Evolutionary conservation across 2,797 vertebrate genomes (phyloP).

Genomic region (Megalops cyprinoides): DNA sequence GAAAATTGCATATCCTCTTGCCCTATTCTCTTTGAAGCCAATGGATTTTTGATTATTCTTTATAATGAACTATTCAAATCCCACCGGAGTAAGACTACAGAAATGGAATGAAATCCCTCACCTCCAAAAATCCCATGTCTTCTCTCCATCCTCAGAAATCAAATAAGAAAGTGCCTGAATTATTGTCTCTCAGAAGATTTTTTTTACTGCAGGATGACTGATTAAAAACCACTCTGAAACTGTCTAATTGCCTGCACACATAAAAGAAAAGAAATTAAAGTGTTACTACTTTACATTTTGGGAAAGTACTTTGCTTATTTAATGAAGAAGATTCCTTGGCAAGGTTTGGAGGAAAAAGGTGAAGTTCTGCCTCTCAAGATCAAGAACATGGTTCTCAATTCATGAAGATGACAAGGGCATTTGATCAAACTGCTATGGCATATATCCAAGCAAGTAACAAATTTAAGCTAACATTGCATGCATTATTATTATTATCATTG

Average conservation of each 20-base stretch:
- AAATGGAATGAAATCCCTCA: constrained; percentile 19
- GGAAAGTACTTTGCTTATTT: background rate
- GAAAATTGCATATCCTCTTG: constrained; percentile 26
- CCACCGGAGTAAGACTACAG: constrained; percentile 12
- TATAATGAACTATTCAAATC: constrained; percentile 23
- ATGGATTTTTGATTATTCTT: constrained; percentile 14
- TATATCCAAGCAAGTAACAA: too few species aligned
- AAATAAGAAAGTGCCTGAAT: constrained; percentile 25
- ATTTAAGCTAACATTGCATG: too few species aligned
- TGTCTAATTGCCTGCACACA: background rate
- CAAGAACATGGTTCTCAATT: too few species aligned
- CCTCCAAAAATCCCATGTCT: background rate
- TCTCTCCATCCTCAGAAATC: background rate
- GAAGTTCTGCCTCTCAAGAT: too few species aligned
- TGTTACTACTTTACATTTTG: background rate
- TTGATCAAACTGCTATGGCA: too few species aligned
- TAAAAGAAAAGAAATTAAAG: background rate
- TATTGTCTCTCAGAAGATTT: constrained; percentile 13
- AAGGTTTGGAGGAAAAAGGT: too few species aligned
- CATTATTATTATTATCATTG: background rate
- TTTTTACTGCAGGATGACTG: background rate
- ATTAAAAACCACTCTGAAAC: background rate
- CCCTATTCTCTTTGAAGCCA: constrained; percentile 27
- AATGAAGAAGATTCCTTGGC: background rate
- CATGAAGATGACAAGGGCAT: too few species aligned